Conservation (phyloP, 1,140 invertebrate genomes). For the Phortica variegata region DNA sequence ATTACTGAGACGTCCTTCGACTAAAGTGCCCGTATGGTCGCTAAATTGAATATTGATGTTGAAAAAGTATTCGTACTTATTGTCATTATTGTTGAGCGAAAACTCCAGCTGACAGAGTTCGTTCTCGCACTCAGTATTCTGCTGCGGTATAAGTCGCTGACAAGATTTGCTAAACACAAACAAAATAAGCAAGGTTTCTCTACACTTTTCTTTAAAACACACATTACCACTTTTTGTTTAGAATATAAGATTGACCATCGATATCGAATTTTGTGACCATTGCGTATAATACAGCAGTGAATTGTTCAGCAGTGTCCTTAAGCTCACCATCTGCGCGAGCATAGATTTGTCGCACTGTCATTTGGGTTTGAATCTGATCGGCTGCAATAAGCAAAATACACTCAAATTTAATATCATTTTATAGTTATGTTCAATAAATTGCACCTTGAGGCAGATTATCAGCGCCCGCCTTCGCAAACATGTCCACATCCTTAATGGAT, state of each 20-base stretch:
- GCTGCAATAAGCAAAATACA: conserved; percentile 31
- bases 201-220: background rate
- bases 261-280: conserved; percentile 59
- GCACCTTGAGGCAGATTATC: conserved; percentile 20
- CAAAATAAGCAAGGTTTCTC: background rate
- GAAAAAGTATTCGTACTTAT: conserved; percentile 53
- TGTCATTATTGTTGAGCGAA: conserved; percentile 40
- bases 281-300: conserved; percentile 59
- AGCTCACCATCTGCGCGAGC: conserved; percentile 51
- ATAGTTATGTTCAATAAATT: background rate
- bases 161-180: conserved; percentile 28
- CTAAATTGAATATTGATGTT: conserved; percentile 59
- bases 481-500: conserved; percentile 17
- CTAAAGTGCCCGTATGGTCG: conserved; percentile 62
- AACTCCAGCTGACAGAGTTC: conserved; percentile 33
- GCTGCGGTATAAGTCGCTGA: conserved; percentile 14
- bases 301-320: conserved; percentile 50
- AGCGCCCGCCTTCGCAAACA: conserved; percentile 15
- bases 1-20: conserved; percentile 58
- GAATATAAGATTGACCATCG: conserved; percentile 51
- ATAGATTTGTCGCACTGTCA: conserved; percentile 59
- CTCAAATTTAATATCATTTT: background rate
- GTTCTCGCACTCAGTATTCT: conserved; percentile 24
- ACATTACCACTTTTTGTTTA: conserved; percentile 40
- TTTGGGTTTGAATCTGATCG: conserved; percentile 54